Base-by-base conservation (phyloP, 2,888 invertebrate genomes). In the Archips xylosteana region DNA sequence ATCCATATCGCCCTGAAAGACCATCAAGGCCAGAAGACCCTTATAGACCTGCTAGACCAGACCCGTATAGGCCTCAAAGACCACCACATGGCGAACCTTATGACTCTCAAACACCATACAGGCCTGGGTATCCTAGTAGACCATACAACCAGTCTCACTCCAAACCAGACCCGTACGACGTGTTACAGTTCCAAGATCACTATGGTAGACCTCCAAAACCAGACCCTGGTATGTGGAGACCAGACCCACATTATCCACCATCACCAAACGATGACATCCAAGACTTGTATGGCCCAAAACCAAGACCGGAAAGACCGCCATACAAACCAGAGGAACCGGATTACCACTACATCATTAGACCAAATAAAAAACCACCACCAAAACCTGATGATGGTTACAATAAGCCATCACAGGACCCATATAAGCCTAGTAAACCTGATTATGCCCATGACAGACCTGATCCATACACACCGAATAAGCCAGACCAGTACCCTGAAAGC, bases 271-370 rank as follows among this genome's bases (percentile, higher is more conserved):
- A 87, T 71, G 82, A 85, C 61, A 76, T 84, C 1, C 82, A 81
- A 61, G 84, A 85, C 73, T 76, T 82, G 65, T 87, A 87, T 71
- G 85, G 86, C 3, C 81, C 77, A 0, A 86, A 81, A 77, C 85
- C 88, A 6, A 82, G 80, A 63, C 77, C 79, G 6, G 70, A 74
- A 13, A 82, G 80, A 68, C 75, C 75, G 42, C 78, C 87, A 0
- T 85, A 87, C 62, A 79, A 77, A 23, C 84, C 89, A 34, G 83
- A 82, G 54, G 88, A 90, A 61, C 93, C 92, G 2, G 82, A 89
- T 32, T 92, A 92, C 71, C 83, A 89, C 13, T 92, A 93, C 74
- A 87, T 90, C 23, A 80, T 85, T 0, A 86, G 91, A 76, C 94
- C 93, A 5, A 90, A 85, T 76, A 87, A 87, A 66, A 92, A 86